Base-by-base conservation (phyloP, 1,140 invertebrate genomes). In the Hetaerina americana region DNA sequence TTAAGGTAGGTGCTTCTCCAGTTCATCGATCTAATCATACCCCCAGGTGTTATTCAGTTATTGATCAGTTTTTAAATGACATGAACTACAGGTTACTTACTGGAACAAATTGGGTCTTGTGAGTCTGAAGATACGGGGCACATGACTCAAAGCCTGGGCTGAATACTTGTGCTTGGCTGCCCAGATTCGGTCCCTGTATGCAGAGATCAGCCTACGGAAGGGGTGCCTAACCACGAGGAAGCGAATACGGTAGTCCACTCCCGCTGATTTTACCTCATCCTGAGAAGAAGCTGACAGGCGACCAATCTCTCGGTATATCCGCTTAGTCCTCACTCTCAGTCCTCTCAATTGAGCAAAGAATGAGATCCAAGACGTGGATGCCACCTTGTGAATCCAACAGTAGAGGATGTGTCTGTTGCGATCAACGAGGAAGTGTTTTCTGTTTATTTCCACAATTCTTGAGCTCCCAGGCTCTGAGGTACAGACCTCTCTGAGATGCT, bases 181-280 rank as follows among this genome's bases (percentile, higher is more conserved):
- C 40, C 40, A 57, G 72, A 85, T 78, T 73, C 83, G 78, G 72
- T 84, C 82, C 74, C 84, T 80, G 71, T 82, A 85, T 0, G 83
- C 80, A n/a, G 84, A 85, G 5, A 85, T 79, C 0, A 85, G 72
- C 10, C 84, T 78, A 71, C 84, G 78, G 74, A 85, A 85, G 0
- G 84, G 84, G 77, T 85, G 83, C 40, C 84, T 79, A 0, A 84
- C 82, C 22, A 83, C 72, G 0, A 85, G 70, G 71, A 85, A 80
- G 73, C 81, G 83, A 66, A 80, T 81, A 22, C 77, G 70, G 22
- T 72, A 73, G 22, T 71, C 57, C 68, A 80, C 74, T 6, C 75
- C 75, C 18, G 76, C 72, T 5, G 77, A 57, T 67, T 70, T 68
- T n/a, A 77, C 29, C 0, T 77, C 71, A 27, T 75, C 71, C 0